Percentiles rank a stretch among this genome's conserved stretches.
Conservation (phyloP, 2,797 vertebrate species). For the Sebastes iracundus region DNA sequence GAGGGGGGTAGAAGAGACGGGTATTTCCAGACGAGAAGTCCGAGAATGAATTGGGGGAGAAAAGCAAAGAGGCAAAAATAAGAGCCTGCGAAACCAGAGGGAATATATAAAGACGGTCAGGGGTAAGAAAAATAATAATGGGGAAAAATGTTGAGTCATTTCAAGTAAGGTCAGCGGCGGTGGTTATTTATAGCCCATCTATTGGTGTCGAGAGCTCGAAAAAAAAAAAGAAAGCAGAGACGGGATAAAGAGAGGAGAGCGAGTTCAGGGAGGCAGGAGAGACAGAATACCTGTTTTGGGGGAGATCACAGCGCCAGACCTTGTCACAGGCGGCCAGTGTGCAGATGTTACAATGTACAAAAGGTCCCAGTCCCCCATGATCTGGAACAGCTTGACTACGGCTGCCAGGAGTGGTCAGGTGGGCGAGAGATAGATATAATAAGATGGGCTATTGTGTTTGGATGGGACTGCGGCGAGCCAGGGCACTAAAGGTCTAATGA, state of each 20-base stretch:
- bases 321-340: conserved; percentile 53
- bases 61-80: conserved; percentile 12
- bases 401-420: conserved; percentile 66
- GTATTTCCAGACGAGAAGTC: conserved; percentile 9
- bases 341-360: conserved; percentile 64
- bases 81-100: neutral
- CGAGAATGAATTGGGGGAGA: neutral
- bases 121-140: conserved; percentile 16
- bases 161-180: conserved; percentile 2
- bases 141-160: conserved; percentile 35
- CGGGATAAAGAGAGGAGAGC: conserved; percentile 1
- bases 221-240: neutral
- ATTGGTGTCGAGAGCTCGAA: neutral
- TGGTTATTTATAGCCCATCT: conserved; percentile 38
- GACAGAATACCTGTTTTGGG: conserved; percentile 10
- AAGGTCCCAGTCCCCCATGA: conserved; percentile 65
- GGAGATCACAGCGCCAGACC: conserved; percentile 22
- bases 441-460: conserved; percentile 73
- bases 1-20: neutral
- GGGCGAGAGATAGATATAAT: conserved; percentile 64
- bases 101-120: neutral
- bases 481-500: conserved; percentile 75
- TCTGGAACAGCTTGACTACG: conserved; percentile 71
- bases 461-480: conserved; percentile 51
- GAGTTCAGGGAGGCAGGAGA: conserved; percentile 37